Evolutionary conservation across 2,113 vertebrate genomes (phyloP), one percentile per base, ranked within the genome.

Genomic region (Cinclus mexicanus): DNA sequence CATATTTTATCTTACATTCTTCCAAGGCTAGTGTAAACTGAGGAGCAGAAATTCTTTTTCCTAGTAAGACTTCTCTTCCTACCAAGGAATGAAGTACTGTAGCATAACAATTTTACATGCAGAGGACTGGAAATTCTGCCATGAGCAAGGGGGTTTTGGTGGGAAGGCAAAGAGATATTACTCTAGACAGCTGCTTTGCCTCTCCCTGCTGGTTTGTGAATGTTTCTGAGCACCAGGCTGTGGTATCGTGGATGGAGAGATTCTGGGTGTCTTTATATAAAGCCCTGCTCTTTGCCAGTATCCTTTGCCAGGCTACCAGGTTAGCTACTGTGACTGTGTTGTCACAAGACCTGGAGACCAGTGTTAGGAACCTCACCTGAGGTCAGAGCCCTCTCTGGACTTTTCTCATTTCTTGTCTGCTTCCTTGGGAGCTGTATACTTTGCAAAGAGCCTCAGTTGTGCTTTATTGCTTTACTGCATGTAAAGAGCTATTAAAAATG

Each of bases 401-500:
- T 63, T 69, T 69, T 79, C 28, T 93, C 47, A 7, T 23, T 37
- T 85, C 35, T 85, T 52, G 6, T 56, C 14, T 81, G 44, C 44
- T 56, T 95, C 14, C n/a, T 75, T 44, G 29, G 63, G 65, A 92
- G 44, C 14, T 28, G 23, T 31, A 50, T 39, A 68, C 22, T 81
- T 93, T 85, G 82, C 68, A 83, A 63, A 92, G 56, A 87, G 63
- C 14, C 28, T 94, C 72, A 29, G 63, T 72, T 94, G 89, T 79
- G 49, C 69, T 92, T 89, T 95, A 70, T 90, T 95, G 68, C 55
- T 93, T 83, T 79, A 84, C 87, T 76, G 88, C 39, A 47, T 94
- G 44, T 72, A 64, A 93, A 94, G 91, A 89, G 64, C 57, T 96
- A 93, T 93, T 95, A 85, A 94, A 96, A 94, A 69, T 63, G 7